Evolutionary conservation across 1,140 invertebrate species (phyloP).

Genomic region (Sarcophaga bullata): DNA sequence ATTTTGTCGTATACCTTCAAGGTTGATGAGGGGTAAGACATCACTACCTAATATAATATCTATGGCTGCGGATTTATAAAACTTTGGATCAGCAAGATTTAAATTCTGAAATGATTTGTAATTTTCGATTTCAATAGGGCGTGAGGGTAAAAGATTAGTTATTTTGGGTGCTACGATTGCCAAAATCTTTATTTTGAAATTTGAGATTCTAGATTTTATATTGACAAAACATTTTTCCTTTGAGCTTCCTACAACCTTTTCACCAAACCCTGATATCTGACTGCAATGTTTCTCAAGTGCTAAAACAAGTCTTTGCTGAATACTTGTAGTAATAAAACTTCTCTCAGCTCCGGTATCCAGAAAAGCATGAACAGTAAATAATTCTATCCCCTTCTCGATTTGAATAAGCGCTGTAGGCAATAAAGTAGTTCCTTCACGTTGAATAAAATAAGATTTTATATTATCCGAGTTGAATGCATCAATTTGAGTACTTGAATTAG

Average conservation of each 20-base stretch:
- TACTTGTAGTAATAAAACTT: not conserved
- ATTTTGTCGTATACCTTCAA: too few species aligned
- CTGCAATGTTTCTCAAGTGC: not conserved
- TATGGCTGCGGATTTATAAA: too few species aligned
- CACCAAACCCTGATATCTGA: not conserved
- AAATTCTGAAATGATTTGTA: not conserved
- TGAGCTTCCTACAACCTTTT: not conserved
- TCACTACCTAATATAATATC: too few species aligned
- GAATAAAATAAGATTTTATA: too few species aligned
- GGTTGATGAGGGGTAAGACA: too few species aligned
- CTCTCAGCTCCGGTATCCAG: not conserved
- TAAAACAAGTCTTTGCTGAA: not conserved
- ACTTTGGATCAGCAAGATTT: not conserved
- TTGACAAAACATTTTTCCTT: not conserved
- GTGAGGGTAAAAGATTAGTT: too few species aligned
- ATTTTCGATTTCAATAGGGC: not conserved
- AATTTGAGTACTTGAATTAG: not conserved
- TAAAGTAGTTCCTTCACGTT: not conserved
- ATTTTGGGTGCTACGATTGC: too few species aligned
- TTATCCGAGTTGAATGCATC: not conserved
- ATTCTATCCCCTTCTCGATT: not conserved
- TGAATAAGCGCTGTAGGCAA: slow-evolving; percentile 7
- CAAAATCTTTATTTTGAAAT: not conserved
- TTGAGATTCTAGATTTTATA: not conserved
- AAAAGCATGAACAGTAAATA: not conserved